Base-by-base conservation (phyloP, 2,888 invertebrate genomes). In the Alloplasta piceator region DNA sequence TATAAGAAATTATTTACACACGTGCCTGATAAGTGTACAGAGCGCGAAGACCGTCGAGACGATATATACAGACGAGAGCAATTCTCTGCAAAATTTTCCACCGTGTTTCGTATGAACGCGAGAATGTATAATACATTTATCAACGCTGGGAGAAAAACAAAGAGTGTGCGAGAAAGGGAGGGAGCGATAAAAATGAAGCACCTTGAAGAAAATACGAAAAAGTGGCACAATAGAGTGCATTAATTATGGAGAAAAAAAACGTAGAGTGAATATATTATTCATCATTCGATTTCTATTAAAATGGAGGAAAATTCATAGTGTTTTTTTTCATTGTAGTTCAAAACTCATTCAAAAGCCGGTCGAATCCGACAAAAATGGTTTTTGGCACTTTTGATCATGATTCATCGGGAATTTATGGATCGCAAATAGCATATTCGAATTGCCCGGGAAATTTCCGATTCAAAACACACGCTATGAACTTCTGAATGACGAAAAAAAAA, bases 1-100 rank as follows among this genome's bases (percentile, higher is more conserved):
- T 90, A 88, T 88, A 86, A 88, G 89, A 89, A 91, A 91, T 92
- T 91, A 91, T 92, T 92, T 89, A 91, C 70, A 70, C 60, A 60
- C 73, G 64, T 46, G 58, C 41, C 39, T 58, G n/a, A 68, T 56
- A 39, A 63, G 61, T 56, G 58, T 63, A 66, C 14, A 61, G 46
- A 60, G 52, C 67, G 56, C 46, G 43, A 58, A 12, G 41, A 48
- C 39, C 16, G 12, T 43, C 55, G 56, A 38, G 12, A 39, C 36
- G 14, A 43, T 64, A 9, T 48, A 48, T 26, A 64, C 43, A 64
- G 58, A 66, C 73, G 74, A 60, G 76, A 79, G 66, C 73, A 74
- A 73, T 77, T 81, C 77, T 70, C 64, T 36, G 52, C 38, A 52
- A 55, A 74, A 73, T 71, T 78, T 74, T 77, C 55, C 60, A 55